phyloP scores from a whole-genome alignment of 2,113 vertebrate species.

The Saimiri boliviensis region DNA sequence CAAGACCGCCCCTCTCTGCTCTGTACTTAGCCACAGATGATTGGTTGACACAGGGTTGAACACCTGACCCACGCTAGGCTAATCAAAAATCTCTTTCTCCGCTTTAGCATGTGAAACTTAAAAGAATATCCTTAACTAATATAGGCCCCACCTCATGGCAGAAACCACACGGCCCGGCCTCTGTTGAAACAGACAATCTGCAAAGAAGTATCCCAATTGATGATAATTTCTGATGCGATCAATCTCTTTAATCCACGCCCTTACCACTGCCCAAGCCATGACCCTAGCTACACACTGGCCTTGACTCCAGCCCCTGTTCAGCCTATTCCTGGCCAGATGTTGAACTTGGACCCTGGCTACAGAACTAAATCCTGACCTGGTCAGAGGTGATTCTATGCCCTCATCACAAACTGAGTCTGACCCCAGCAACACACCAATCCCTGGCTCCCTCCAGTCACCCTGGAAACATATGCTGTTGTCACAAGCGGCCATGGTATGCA shows the following conservation, averaged over 20 bases:
- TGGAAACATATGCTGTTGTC: not conserved
- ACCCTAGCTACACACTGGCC: not conserved
- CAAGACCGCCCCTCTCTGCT: not conserved
- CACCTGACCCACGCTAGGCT: not conserved
- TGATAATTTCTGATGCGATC: not conserved
- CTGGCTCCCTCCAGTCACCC: rapidly evolving
- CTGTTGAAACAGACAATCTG: not conserved
- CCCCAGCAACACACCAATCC: not conserved
- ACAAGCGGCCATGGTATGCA: too few species aligned
- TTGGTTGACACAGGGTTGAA: too few species aligned
- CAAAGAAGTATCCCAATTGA: not conserved
- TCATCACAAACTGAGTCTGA: not conserved
- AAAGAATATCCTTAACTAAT: not conserved
- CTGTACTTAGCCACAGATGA: not conserved
- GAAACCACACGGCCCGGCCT: not conserved
- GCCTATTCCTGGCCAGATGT: not conserved
- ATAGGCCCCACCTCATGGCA: not conserved
- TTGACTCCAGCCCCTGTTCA: not conserved
- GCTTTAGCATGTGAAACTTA: not conserved
- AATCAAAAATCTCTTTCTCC: not conserved
- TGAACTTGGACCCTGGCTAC: not conserved
- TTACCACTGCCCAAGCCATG: not conserved
- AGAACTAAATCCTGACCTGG: not conserved
- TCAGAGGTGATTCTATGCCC: not conserved
- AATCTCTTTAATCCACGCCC: too few species aligned